phyloP scores from a whole-genome alignment of 2,797 vertebrate genomes.

The Micrastur ruficollis region DNA sequence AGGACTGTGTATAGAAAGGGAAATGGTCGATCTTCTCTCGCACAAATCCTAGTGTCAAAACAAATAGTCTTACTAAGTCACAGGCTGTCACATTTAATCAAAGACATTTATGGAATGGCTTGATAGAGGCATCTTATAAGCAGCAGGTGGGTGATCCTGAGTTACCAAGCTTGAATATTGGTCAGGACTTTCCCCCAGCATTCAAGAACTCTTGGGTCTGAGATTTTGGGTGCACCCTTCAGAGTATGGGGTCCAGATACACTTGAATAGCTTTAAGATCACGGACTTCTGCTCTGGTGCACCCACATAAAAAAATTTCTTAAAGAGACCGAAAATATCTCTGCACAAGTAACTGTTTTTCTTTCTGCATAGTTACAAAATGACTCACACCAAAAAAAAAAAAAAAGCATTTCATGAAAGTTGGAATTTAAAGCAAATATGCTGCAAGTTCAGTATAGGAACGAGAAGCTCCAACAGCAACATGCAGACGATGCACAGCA shows the following conservation, averaged over 20 bases:
- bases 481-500: accelerated
- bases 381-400: background rate
- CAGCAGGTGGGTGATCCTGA: background rate
- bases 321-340: background rate
- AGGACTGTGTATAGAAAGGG: background rate
- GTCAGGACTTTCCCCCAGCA: background rate
- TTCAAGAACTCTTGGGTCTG: background rate
- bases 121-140: background rate
- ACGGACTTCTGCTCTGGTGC: background rate
- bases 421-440: background rate
- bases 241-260: background rate
- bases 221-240: background rate
- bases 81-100: background rate
- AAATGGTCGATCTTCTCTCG: background rate
- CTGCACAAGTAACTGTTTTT: background rate
- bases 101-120: background rate
- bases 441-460: background rate
- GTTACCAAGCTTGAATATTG: background rate
- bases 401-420: background rate
- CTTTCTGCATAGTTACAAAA: background rate
- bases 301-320: background rate
- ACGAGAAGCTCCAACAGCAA: background rate
- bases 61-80: background rate
- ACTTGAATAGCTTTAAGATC: background rate
- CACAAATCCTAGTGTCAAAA: background rate